Evolutionary conservation across 2,888 invertebrate genomes (phyloP).

Genomic region (Drosophila macrospina): DNA sequence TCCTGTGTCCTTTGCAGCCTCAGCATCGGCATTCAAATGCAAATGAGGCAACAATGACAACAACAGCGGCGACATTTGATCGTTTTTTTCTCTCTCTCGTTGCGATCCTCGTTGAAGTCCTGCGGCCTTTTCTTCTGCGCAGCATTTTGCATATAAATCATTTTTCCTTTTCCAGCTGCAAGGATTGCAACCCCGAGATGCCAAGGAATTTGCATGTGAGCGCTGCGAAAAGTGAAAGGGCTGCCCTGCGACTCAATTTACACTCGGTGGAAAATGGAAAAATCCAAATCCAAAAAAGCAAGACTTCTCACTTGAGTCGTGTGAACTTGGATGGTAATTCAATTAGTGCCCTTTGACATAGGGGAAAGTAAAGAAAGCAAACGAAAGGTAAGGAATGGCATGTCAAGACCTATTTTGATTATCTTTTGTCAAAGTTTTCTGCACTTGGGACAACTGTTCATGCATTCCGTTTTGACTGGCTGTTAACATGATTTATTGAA

Average conservation of each 20-base stretch:
- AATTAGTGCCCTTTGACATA: slow-evolving; percentile 39
- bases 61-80: slow-evolving; percentile 75
- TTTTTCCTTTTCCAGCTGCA: slow-evolving; percentile 46
- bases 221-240: slow-evolving; percentile 31
- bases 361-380: slow-evolving; percentile 2
- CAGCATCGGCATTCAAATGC: slow-evolving; percentile 62
- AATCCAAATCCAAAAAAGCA: neutral
- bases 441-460: slow-evolving; percentile 45
- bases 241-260: slow-evolving; percentile 32
- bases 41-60: slow-evolving; percentile 79
- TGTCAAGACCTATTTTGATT: slow-evolving; percentile 8
- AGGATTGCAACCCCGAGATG: slow-evolving; percentile 67
- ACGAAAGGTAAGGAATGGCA: neutral
- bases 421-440: slow-evolving; percentile 22
- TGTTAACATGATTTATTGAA: slow-evolving; percentile 82
- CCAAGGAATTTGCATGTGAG: slow-evolving; percentile 76
- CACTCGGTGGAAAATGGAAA: slow-evolving; percentile 18
- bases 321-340: slow-evolving; percentile 50
- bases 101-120: slow-evolving; percentile 50
- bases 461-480: slow-evolving; percentile 66
- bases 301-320: slow-evolving; percentile 30
- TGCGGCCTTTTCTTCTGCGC: slow-evolving; percentile 42
- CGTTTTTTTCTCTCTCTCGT: slow-evolving; percentile 64
- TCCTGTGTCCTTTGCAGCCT: slow-evolving; percentile 31
- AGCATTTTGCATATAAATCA: slow-evolving; percentile 77